Percentiles rank a stretch among this genome's conserved stretches.
These are phyloP conservation scores for Atherinosoma microstoma DNA, from an alignment of 2,797 vertebrate genomes.

Conservation along the genomic window DNA sequence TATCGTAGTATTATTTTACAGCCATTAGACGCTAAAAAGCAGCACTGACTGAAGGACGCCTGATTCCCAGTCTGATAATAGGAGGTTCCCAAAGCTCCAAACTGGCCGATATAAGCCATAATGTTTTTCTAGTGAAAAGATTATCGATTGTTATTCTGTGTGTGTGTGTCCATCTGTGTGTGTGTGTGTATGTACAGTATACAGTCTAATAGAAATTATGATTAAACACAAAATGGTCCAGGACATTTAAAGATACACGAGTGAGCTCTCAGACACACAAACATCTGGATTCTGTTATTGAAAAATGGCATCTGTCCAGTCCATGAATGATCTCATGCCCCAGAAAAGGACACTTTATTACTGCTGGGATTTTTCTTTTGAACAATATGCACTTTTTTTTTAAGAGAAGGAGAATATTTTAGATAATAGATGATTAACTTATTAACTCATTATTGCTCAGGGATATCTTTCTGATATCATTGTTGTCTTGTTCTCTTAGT, in stretches of 20 bases:
- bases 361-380: not conserved
- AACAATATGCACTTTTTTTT: not conserved
- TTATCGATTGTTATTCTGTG: constrained; percentile 22
- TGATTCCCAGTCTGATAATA: not conserved
- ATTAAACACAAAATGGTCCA: constrained; percentile 44
- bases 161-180: not conserved
- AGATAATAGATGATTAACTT: not conserved
- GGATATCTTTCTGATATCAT: not conserved
- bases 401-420: not conserved
- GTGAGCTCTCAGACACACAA: not conserved
- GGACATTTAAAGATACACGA: constrained; percentile 41
- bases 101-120: constrained; percentile 10
- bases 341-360: constrained; percentile 19
- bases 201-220: constrained; percentile 18
- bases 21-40: not conserved
- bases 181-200: constrained; percentile 2
- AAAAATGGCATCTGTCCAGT: constrained; percentile 22
- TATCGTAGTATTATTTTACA: not conserved
- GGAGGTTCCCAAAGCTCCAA: constrained; percentile 17
- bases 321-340: constrained; percentile 11
- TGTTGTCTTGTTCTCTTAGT: constrained; percentile 11
- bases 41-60: not conserved
- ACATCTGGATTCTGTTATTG: constrained; percentile 32
- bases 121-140: constrained; percentile 44
- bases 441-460: not conserved